These are phyloP conservation scores for Poeciliopsis turneri DNA, from an alignment of 2,797 vertebrate species.

Conservation along the genomic window DNA sequence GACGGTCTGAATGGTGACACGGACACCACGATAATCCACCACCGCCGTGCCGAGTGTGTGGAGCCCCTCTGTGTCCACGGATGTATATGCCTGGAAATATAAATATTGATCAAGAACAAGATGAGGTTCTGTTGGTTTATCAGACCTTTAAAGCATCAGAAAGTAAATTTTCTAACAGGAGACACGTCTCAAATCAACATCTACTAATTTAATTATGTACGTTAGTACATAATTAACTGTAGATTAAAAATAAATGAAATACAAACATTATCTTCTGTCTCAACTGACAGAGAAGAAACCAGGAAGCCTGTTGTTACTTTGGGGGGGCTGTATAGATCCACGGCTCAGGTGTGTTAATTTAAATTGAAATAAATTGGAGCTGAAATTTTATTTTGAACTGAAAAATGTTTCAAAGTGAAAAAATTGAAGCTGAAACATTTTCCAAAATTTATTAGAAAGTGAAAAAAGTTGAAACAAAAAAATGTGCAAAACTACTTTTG, in stretches of 20 bases:
- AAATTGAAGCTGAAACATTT: no score
- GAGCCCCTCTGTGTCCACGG: constrained; percentile 88
- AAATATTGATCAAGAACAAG: background rate
- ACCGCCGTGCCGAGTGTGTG: constrained; percentile 91
- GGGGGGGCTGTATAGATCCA: background rate
- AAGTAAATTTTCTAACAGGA: background rate
- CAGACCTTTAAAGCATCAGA: background rate
- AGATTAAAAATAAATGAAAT: no score
- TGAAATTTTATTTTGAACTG: no score
- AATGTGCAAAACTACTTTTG: no score
- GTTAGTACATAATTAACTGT: background rate
- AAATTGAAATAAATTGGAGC: no score
- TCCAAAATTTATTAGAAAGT: no score
- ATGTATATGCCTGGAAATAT: constrained; percentile 82
- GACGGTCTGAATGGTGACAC: constrained; percentile 92
- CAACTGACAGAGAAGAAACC: background rate
- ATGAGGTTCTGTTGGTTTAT: background rate
- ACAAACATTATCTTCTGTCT: background rate
- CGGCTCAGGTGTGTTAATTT: background rate
- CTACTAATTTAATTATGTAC: no score
- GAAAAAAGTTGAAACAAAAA: no score
- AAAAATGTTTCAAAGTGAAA: no score
- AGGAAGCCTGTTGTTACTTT: background rate
- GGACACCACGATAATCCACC: constrained; percentile 93
- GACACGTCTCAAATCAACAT: background rate